Evolutionary conservation across 2,888 invertebrate species (phyloP).

Genomic region (Nymphalis urticae): DNA sequence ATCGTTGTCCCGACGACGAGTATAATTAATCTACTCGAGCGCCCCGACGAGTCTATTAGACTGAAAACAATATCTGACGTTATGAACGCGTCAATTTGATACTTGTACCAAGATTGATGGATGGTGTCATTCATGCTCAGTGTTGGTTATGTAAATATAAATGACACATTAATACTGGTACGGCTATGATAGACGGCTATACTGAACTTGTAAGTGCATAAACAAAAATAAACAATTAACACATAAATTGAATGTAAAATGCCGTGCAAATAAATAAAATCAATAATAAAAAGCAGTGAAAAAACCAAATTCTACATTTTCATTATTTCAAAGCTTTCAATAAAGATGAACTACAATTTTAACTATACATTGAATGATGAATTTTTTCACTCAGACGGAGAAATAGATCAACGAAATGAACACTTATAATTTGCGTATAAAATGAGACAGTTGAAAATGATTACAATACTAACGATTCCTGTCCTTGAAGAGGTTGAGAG

Average conservation of each 20-base stretch:
- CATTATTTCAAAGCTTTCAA: no score
- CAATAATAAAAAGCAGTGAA: neutral
- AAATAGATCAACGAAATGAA: conserved; percentile 1
- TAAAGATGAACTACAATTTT: no score
- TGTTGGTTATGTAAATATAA: conserved; percentile 20
- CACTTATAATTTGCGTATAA: conserved; percentile 1
- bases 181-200: neutral
- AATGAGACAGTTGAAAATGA: conserved; percentile 3
- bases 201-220: neutral
- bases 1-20: conserved; percentile 40
- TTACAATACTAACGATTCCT: conserved; percentile 85
- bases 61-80: conserved; percentile 42
- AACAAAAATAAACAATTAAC: neutral
- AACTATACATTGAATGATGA: no score
- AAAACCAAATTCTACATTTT: neutral
- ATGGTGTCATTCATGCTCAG: conserved; percentile 11
- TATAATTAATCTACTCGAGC: conserved; percentile 47
- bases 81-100: conserved; percentile 28
- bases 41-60: conserved; percentile 46
- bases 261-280: neutral
- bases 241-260: neutral
- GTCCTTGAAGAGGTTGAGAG: conserved; percentile 93
- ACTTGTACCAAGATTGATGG: conserved; percentile 27
- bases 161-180: conserved; percentile 15
- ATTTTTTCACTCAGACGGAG: neutral